Percentiles rank a stretch among this genome's conserved stretches.
Evolutionary conservation across 2,797 vertebrate species (phyloP).

Genomic region (Halcyon smyrnensis): DNA sequence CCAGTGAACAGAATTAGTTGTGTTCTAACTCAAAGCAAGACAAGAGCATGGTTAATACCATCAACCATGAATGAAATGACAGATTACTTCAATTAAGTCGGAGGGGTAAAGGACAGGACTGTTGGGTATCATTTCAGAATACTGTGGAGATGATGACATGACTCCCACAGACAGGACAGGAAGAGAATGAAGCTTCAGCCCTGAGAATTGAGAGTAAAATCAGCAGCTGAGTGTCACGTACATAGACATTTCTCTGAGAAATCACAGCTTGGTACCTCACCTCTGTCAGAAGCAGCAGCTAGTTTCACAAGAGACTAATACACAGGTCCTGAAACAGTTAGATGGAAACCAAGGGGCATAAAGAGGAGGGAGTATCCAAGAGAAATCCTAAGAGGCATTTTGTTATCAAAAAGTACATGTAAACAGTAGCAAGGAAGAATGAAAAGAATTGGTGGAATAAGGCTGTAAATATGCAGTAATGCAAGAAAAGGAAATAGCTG

Average conservation of each 20-base stretch:
- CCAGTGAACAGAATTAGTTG: background rate
- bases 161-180: background rate
- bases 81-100: constrained; percentile 1
- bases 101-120: background rate
- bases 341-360: background rate
- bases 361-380: background rate
- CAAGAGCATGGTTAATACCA: background rate
- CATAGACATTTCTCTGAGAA: background rate
- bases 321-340: background rate
- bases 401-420: background rate
- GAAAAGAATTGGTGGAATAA: constrained; percentile 19
- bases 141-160: constrained; percentile 11
- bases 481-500: constrained; percentile 2
- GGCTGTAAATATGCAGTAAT: constrained; percentile 4
- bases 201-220: background rate
- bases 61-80: background rate
- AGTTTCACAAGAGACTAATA: background rate
- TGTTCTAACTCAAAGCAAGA: background rate
- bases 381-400: background rate
- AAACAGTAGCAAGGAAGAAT: constrained; percentile 14
- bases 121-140: constrained; percentile 28
- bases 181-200: background rate
- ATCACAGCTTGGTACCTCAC: background rate
- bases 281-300: background rate
- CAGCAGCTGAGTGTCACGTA: background rate